phyloP scores from a whole-genome alignment of 2,113 vertebrate genomes.

The Hymenochirus boettgeri region DNA sequence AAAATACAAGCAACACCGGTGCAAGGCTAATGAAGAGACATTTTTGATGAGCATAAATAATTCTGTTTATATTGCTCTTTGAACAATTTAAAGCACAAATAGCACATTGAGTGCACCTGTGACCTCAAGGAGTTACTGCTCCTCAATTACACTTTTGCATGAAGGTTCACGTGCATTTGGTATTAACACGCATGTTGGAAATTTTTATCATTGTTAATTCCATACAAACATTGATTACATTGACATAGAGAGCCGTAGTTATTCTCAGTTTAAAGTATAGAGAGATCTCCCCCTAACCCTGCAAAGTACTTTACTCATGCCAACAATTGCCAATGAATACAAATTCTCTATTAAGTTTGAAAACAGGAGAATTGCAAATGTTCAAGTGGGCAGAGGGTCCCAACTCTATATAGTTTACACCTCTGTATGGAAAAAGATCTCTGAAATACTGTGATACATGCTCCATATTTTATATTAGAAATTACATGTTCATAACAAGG shows the following conservation, averaged over 20 bases:
- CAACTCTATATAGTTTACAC: no score
- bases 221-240: neutral
- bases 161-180: slow-evolving; percentile 41
- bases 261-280: neutral
- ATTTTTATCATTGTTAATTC: slow-evolving; percentile 17
- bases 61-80: slow-evolving; percentile 96
- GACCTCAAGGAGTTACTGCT: slow-evolving; percentile 75
- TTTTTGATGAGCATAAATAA: slow-evolving; percentile 98
- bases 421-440: no score
- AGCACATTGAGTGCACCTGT: slow-evolving; percentile 62
- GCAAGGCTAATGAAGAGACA: slow-evolving; percentile 99
- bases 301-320: no score
- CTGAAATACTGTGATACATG: no score
- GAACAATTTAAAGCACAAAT: slow-evolving; percentile 77
- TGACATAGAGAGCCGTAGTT: neutral
- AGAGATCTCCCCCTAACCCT: neutral
- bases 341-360: no score
- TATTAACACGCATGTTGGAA: slow-evolving; percentile 8
- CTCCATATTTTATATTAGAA: no score
- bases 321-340: no score
- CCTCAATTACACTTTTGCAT: slow-evolving; percentile 55
- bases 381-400: no score
- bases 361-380: no score
- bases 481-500: no score
- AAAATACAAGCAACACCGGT: slow-evolving; percentile 84